A percentile compares a stretch with the other conserved stretches of the same genome.
phyloP scores from a whole-genome alignment of 2,797 vertebrate genomes.

The Microctenopoma stevenorrisi region DNA sequence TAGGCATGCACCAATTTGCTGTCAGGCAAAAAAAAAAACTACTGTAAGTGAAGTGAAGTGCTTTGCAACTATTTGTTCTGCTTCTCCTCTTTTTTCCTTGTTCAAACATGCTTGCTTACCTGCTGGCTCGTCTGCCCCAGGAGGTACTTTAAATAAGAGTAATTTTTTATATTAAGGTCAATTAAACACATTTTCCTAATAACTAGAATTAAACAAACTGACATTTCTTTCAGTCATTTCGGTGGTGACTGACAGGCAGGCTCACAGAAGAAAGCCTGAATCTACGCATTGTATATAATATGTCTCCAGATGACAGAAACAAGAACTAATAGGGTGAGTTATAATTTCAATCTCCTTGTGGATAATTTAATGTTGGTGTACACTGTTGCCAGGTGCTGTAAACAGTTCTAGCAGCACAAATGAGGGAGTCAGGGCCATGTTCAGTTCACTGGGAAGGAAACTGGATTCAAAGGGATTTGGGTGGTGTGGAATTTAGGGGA shows the following conservation, averaged over 20 bases:
- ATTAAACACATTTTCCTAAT: slow-evolving; percentile 6
- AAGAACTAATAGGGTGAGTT: not conserved
- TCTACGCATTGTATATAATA: not conserved
- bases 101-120: slow-evolving; percentile 19
- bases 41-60: slow-evolving; percentile 37
- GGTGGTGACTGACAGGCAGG: slow-evolving; percentile 2
- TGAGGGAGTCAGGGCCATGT: slow-evolving; percentile 17
- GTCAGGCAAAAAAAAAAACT: slow-evolving; percentile 35
- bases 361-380: slow-evolving; percentile 18
- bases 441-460: slow-evolving; percentile 53
- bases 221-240: slow-evolving; percentile 9
- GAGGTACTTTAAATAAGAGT: not conserved
- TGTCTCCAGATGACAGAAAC: not conserved
- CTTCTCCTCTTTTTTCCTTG: slow-evolving; percentile 19
- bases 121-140: slow-evolving; percentile 2
- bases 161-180: not conserved
- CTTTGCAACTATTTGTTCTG: slow-evolving; percentile 40
- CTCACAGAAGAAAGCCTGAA: not conserved
- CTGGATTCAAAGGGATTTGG: slow-evolving; percentile 57
- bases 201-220: not conserved
- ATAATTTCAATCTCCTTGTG: slow-evolving; percentile 22
- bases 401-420: slow-evolving; percentile 43
- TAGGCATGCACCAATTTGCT: slow-evolving; percentile 51
- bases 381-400: slow-evolving; percentile 46
- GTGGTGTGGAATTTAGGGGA: slow-evolving; percentile 69